Percentiles rank a stretch among this genome's conserved stretches.
Evolutionary conservation across 1,140 invertebrate species (phyloP).

Genomic region (Orius insidiosus): DNA sequence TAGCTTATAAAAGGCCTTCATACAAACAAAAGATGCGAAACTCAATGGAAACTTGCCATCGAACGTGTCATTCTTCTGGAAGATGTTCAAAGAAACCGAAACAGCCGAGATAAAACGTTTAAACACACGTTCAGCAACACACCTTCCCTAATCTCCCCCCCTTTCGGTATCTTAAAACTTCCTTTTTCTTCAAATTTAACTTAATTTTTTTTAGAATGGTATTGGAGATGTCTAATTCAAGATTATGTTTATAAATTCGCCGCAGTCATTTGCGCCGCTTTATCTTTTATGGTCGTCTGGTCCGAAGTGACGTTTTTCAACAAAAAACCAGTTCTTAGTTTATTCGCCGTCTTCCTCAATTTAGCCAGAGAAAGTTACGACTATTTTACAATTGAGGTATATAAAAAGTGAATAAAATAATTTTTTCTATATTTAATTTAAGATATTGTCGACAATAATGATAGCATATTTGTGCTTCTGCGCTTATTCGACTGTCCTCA

Average conservation of each 20-base stretch:
- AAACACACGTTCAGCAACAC: constrained; percentile 53
- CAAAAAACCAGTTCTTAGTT: constrained; percentile 71
- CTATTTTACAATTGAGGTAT: constrained; percentile 89
- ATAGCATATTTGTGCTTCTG: constrained; percentile 93
- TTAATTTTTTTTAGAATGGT: constrained; percentile 57
- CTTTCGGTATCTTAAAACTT: constrained; percentile 33
- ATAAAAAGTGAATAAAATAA: constrained; percentile 13
- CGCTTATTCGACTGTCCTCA: constrained; percentile 93
- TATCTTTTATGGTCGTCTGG: constrained; percentile 90
- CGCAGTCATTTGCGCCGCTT: constrained; percentile 52
- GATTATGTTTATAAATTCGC: constrained; percentile 54
- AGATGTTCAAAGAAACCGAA: constrained; percentile 67
- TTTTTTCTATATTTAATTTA: constrained; percentile 23
- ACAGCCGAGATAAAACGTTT: constrained; percentile 55
- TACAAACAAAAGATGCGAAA: constrained; percentile 72
- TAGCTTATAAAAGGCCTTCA: constrained; percentile 76
- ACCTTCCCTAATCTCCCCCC: constrained; percentile 41
- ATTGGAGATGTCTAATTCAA: constrained; percentile 75
- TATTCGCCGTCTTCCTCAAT: constrained; percentile 87
- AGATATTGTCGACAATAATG: constrained; percentile 71
- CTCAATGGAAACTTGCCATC: constrained; percentile 78
- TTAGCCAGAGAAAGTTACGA: constrained; percentile 65
- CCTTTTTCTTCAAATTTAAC: not conserved
- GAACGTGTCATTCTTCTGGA: constrained; percentile 66
- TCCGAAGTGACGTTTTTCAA: constrained; percentile 97